Evolutionary conservation across 2,113 vertebrate species (phyloP), one percentile per base, ranked within the genome.

Genomic region (Catagonus wagneri): DNA sequence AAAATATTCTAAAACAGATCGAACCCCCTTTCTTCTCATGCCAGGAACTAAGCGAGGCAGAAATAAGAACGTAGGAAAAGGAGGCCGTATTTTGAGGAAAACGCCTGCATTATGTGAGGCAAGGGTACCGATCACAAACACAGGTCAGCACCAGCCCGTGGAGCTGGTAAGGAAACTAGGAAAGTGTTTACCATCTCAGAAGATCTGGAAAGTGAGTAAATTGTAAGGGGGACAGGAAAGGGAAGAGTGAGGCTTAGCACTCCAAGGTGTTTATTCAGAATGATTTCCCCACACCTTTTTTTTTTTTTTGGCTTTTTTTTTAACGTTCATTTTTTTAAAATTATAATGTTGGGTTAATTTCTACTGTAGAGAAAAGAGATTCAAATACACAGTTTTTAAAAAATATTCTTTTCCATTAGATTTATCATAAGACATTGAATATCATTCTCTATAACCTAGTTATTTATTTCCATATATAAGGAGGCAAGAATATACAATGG

Each of bases 1-100:
- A 98, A 98, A 98, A 98, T 97, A 97, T 0, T 80, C 97, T 98
- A 98, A 98, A 98, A 97, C 92, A 97, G 94, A 92, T 29, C 80
- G 95, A 89, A 96, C 90, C 87, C 96, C 95, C 94, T 96, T 98
- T 96, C 92, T 97, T 98, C 90, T 96, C 84, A 96, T 96, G 83
- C 76, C 94, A 97, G 88, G 83, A 95, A 97, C 78, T 54, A 96
- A 97, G 85, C 0, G 17, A 98, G 78, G 85, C 75, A 96, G 92
- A 97, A 96, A 71, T 68, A 96, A 86, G 54, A 97, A 98, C 97
- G 97, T 96, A 81, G 7, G 68, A 89, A 85, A 54, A 79, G 32
- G 22, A 61, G 36, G 66, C 97, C 89, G 81, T 81, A 97, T 96
- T 98, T 98, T 98, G 97, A 97, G 96, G 97, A 96, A 98, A 98